Evolutionary conservation across 1,140 invertebrate species (phyloP), one percentile per base, ranked within the genome.

Genomic region (Cataglyphis hispanica): DNA sequence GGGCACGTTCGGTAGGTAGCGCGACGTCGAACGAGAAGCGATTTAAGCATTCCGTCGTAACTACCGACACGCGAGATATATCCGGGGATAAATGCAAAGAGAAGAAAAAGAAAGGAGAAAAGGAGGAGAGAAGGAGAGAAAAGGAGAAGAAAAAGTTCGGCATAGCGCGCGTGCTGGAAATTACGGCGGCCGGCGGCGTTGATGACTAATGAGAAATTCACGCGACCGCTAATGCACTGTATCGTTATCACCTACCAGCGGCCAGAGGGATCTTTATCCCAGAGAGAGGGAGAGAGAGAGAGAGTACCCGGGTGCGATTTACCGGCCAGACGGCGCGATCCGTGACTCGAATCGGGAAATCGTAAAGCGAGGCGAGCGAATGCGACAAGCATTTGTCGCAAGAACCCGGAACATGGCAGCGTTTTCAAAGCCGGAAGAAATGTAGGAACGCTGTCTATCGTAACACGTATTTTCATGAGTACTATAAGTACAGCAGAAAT

Each of bases 161-260:
- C 37, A 19, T 13, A 58, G 50, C 74, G 74, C 84, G 87, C 89
- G 89, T 85, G 89, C 85, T 89, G 69, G 43, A 89, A 90, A 85
- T 90, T 89, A 87, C 89, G 63, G 69, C 87, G 80, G 80, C 80
- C n/a, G n/a, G n/a, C 88, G 81, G 40, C 80, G 80, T 76, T 64
- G 89, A 89, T 90, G 89, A 90, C 89, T 90, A 90, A 90, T 90
- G 89, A 87, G 88, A 90, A 87, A 90, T 90, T 89, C 89, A 85
- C 89, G 89, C 80, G 58, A 58, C 75, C 81, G 88, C 75, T 90
- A 90, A 90, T 90, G 89, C 84, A 87, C 89, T 86, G 85, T 89
- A 90, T 85, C 89, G 89, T 90, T 90, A 90, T 90, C 89, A 90
- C 89, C 85, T 89, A 84, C 56, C 84, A 56, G 70, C 70, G 40